A percentile compares a stretch with the other conserved stretches of the same genome.
Conservation (phyloP, 2,888 invertebrate genomes). For the Zygogramma bicolorata region DNA sequence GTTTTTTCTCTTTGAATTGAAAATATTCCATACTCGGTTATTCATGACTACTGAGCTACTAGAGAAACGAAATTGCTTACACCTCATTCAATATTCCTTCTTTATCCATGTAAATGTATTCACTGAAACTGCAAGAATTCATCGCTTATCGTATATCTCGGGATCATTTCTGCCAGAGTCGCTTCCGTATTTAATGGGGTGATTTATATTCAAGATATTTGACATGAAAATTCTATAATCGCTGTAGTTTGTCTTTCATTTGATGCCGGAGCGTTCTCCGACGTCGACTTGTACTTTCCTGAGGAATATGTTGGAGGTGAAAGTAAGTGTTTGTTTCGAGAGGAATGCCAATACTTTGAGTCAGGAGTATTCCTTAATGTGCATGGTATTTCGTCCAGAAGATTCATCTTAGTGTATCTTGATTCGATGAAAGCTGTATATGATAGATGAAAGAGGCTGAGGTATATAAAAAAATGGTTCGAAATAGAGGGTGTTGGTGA, state of each 20-base stretch:
- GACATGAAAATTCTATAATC: background rate
- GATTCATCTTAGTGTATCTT: no score
- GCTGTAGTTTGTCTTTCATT: background rate
- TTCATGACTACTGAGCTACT: background rate
- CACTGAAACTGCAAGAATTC: background rate
- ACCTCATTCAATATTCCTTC: background rate
- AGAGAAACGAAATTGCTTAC: background rate
- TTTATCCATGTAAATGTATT: background rate
- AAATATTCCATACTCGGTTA: no score
- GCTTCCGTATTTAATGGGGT: background rate
- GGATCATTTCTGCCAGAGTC: background rate
- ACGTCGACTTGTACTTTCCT: background rate
- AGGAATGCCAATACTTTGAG: no score
- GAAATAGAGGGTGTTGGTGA: no score
- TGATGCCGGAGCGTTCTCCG: background rate
- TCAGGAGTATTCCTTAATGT: no score
- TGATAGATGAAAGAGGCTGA: no score
- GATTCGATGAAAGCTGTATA: no score
- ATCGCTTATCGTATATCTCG: background rate
- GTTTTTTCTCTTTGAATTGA: no score
- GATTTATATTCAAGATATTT: background rate
- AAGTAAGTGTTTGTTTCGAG: no score
- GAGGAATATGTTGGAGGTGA: no score
- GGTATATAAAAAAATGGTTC: no score
- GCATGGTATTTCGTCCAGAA: no score